These are phyloP conservation scores for Notarius lentiginosus DNA, from an alignment of 2,113 vertebrate species.

Conservation along the genomic window DNA sequence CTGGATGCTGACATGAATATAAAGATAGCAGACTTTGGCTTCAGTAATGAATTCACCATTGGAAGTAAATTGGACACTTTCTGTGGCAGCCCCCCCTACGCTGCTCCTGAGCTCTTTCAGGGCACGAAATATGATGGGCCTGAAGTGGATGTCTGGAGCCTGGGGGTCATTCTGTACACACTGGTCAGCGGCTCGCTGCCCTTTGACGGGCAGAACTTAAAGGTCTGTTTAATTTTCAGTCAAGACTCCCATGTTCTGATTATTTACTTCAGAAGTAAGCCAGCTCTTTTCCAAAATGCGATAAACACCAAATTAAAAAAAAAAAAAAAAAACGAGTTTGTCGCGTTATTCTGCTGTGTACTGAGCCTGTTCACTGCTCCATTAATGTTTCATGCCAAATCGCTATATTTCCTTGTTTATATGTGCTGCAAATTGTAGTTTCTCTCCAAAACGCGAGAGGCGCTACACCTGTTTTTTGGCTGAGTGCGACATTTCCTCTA, in stretches of 20 bases:
- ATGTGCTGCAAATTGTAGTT: too few relatives aligned
- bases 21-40: slow-evolving; percentile 91
- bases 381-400: too few relatives aligned
- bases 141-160: slow-evolving; percentile 89
- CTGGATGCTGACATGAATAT: slow-evolving; percentile 93
- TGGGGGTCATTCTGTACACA: slow-evolving; percentile 80
- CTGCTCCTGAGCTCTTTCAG: slow-evolving; percentile 89
- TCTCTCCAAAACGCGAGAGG: too few relatives aligned
- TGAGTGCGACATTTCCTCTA: too few relatives aligned
- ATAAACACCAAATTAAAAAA: too few relatives aligned
- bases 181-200: slow-evolving; percentile 55
- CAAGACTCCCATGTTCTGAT: neutral
- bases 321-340: too few relatives aligned
- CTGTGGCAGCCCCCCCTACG: slow-evolving; percentile 87
- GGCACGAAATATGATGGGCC: slow-evolving; percentile 90
- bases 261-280: neutral
- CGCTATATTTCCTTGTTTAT: too few relatives aligned
- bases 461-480: too few relatives aligned
- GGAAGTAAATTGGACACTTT: slow-evolving; percentile 91
- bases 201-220: slow-evolving; percentile 54
- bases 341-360: too few relatives aligned
- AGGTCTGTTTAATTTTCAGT: slow-evolving; percentile 34
- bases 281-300: too few relatives aligned
- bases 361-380: too few relatives aligned
- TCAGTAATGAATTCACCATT: slow-evolving; percentile 89